These are phyloP conservation scores for Acomys russatus DNA, from an alignment of 2,797 vertebrate species.

Conservation along the genomic window DNA sequence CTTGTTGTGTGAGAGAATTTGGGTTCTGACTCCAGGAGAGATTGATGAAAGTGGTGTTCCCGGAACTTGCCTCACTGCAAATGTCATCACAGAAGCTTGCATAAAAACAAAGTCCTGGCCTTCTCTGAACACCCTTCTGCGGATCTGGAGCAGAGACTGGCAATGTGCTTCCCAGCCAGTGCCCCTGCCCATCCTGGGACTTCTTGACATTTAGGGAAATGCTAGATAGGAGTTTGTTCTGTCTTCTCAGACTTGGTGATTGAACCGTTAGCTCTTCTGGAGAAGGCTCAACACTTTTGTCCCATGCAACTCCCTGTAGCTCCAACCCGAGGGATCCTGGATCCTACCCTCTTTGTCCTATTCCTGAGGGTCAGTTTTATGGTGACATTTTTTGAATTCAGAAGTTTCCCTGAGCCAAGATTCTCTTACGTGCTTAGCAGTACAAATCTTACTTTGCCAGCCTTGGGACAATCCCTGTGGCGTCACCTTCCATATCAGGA, in stretches of 20 bases:
- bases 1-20: background rate
- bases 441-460: no score
- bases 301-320: background rate
- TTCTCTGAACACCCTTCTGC: background rate
- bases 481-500: background rate
- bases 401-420: no score
- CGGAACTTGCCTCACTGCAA: conserved; percentile 2
- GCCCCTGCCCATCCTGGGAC: background rate
- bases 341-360: background rate
- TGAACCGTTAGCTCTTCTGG: background rate
- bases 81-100: background rate
- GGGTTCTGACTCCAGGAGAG: background rate
- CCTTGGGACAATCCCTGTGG: background rate
- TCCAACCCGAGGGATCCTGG: background rate
- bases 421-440: no score
- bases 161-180: background rate
- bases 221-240: background rate
- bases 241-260: background rate
- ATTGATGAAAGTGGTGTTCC: background rate
- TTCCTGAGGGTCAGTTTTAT: background rate
- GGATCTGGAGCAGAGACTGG: background rate
- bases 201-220: background rate
- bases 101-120: background rate
- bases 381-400: no score
- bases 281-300: background rate